A percentile compares a stretch with the other conserved stretches of the same genome.
Evolutionary conservation across 2,797 vertebrate species (phyloP).

Genomic region (Sternarchorhynchus goeldii): DNA sequence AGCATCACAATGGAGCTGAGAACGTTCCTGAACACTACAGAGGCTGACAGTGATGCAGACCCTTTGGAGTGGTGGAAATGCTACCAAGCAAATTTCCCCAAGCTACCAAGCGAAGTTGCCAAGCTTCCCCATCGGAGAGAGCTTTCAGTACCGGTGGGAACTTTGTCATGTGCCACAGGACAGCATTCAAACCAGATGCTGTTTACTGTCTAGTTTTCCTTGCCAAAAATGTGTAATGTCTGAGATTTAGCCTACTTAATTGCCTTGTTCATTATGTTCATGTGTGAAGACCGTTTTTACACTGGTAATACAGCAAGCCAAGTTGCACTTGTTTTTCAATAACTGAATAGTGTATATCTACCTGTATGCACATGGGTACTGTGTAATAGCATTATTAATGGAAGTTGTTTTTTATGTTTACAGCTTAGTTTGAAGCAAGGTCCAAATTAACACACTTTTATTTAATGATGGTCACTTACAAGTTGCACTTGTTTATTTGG

Average conservation of each 20-base stretch:
- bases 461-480: no score
- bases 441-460: no score
- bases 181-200: constrained; percentile 11
- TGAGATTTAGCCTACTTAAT: not conserved
- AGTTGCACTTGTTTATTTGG: no score
- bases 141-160: not conserved
- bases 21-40: not conserved
- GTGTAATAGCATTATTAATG: no score
- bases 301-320: not conserved
- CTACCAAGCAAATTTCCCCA: constrained; percentile 3
- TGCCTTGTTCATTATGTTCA: not conserved
- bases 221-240: not conserved
- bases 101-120: not conserved
- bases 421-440: no score
- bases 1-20: not conserved
- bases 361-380: no score
- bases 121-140: not conserved
- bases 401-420: no score
- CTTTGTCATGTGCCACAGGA: not conserved
- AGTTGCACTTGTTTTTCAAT: no score
- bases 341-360: no score
- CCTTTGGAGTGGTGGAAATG: constrained; percentile 21
- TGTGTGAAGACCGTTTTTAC: not conserved
- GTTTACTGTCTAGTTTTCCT: constrained; percentile 8
- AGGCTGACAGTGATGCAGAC: not conserved